Conservation (phyloP, 2,888 invertebrate genomes). For the Xanthia togata region DNA sequence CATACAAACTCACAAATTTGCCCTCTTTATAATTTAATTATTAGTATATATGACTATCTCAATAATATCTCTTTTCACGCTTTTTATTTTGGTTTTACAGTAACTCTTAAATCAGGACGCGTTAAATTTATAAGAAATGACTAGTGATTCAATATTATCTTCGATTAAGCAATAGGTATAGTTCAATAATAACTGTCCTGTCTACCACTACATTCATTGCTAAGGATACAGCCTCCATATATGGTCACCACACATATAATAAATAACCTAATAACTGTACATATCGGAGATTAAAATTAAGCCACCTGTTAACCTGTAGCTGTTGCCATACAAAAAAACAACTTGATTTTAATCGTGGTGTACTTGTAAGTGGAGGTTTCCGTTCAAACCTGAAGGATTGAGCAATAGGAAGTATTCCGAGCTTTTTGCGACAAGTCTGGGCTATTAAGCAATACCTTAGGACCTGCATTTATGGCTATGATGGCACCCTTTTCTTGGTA, state of each 20-base stretch:
- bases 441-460: constrained; percentile 38
- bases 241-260: constrained; percentile 17
- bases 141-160: no score
- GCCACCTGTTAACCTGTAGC: constrained; percentile 27
- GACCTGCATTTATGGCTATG: constrained; percentile 19
- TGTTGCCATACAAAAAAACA: constrained; percentile 38
- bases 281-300: constrained; percentile 30
- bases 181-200: background rate
- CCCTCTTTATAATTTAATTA: no score
- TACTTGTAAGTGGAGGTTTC: constrained; percentile 47
- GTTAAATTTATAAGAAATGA: no score
- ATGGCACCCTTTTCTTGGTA: constrained; percentile 45
- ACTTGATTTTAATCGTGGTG: constrained; percentile 23
- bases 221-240: constrained; percentile 7
- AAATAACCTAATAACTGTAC: constrained; percentile 37
- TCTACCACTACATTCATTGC: constrained; percentile 8
- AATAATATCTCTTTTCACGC: no score
- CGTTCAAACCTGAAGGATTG: constrained; percentile 55
- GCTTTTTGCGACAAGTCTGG: constrained; percentile 51
- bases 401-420: constrained; percentile 60
- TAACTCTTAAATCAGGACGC: no score
- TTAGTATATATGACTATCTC: no score
- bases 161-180: background rate
- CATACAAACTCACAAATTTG: no score
- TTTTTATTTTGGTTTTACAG: no score